phyloP scores from a whole-genome alignment of 2,797 vertebrate species.

The Pangasius larnaudii region DNA sequence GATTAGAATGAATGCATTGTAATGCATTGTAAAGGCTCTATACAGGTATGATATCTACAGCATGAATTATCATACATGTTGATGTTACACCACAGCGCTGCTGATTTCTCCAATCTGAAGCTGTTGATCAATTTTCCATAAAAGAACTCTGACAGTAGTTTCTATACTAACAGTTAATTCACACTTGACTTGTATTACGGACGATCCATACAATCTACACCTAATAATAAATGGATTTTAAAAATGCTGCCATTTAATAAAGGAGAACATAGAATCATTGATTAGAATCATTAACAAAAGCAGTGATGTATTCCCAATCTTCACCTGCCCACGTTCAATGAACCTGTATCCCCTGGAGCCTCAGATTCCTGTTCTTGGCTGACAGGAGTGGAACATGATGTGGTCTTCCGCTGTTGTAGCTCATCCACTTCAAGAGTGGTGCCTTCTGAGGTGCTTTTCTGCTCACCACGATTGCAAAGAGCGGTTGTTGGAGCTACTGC shows the following conservation, averaged over 20 bases:
- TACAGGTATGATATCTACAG: neutral
- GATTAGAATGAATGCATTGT: neutral
- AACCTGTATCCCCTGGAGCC: neutral
- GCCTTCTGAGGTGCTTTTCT: neutral
- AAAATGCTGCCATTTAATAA: neutral
- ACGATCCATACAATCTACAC: neutral
- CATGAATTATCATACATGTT: neutral
- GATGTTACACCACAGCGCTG: neutral
- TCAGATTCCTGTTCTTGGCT: neutral
- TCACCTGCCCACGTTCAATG: neutral
- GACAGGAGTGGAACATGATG: neutral
- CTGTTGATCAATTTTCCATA: neutral
- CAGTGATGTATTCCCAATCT: neutral
- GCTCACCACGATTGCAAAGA: neutral
- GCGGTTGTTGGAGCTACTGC: neutral
- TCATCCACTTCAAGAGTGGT: neutral
- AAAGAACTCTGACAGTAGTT: neutral
- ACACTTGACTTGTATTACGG: neutral
- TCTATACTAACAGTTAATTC: neutral
- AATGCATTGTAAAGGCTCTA: neutral
- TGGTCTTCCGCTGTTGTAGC: neutral
- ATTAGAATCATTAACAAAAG: neutral
- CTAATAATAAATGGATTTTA: neutral
- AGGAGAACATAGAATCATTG: neutral
- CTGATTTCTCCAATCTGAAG: neutral